phyloP scores from a whole-genome alignment of 2,113 vertebrate genomes.

The Bos indicus region DNA sequence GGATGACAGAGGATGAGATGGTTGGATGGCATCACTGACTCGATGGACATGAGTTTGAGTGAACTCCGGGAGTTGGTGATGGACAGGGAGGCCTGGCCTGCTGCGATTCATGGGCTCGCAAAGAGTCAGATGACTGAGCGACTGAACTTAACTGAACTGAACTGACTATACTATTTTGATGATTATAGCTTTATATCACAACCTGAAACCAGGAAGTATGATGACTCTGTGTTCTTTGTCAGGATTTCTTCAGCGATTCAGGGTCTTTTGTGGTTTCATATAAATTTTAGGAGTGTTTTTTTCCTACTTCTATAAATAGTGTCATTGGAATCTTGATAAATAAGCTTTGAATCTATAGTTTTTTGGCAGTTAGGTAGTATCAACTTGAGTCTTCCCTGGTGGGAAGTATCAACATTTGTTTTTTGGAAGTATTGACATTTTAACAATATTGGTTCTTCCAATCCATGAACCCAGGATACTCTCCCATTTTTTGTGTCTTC shows the following conservation, averaged over 20 bases:
- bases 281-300: background rate
- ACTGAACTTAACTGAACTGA: too few species aligned
- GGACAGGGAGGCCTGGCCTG: too few species aligned
- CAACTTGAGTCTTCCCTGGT: too few species aligned
- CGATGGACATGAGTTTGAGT: too few species aligned
- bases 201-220: background rate
- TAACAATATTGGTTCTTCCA: background rate
- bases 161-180: background rate
- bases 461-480: background rate
- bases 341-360: background rate
- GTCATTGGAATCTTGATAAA: background rate
- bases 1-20: too few species aligned
- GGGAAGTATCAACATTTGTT: too few species aligned
- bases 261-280: background rate
- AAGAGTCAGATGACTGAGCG: too few species aligned
- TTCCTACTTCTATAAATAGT: background rate
- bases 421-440: background rate
- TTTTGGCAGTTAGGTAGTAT: too few species aligned
- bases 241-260: background rate
- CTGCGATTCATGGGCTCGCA: too few species aligned
- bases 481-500: background rate
- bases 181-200: background rate
- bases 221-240: background rate
- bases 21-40: too few species aligned
- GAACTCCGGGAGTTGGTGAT: too few species aligned